phyloP scores from a whole-genome alignment of 2,888 invertebrate genomes.

The Epirrita christyi region DNA sequence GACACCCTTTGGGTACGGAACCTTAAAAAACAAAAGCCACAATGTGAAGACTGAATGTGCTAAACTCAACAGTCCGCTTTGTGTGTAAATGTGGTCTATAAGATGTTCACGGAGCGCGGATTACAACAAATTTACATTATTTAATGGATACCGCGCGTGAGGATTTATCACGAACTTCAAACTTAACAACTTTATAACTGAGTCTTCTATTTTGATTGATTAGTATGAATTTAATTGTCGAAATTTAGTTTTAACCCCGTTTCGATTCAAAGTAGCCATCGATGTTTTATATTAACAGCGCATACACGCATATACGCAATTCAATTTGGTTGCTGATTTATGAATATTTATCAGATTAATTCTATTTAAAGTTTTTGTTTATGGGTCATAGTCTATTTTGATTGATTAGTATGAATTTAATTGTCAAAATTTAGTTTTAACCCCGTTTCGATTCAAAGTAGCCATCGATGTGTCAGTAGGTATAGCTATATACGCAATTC shows the following conservation, averaged over 20 bases:
- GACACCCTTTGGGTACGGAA: no score
- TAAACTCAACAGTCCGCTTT: constrained; percentile 15
- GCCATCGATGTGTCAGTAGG: no score
- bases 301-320: no score
- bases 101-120: constrained; percentile 70
- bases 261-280: not conserved
- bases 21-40: no score
- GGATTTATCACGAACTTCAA: constrained; percentile 76
- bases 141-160: constrained; percentile 81
- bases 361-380: no score
- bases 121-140: constrained; percentile 84
- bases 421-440: constrained; percentile 1
- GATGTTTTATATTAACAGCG: no score
- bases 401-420: constrained; percentile 49
- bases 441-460: not conserved
- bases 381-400: no score
- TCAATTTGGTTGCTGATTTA: no score
- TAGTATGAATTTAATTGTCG: constrained; percentile 26
- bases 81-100: constrained; percentile 17
- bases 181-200: constrained; percentile 43
- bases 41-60: no score
- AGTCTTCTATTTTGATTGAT: constrained; percentile 61
- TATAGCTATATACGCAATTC: no score
- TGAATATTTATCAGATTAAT: no score
- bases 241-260: constrained; percentile 1